phyloP scores from a whole-genome alignment of 2,888 invertebrate genomes.

The Troides aeacus region DNA sequence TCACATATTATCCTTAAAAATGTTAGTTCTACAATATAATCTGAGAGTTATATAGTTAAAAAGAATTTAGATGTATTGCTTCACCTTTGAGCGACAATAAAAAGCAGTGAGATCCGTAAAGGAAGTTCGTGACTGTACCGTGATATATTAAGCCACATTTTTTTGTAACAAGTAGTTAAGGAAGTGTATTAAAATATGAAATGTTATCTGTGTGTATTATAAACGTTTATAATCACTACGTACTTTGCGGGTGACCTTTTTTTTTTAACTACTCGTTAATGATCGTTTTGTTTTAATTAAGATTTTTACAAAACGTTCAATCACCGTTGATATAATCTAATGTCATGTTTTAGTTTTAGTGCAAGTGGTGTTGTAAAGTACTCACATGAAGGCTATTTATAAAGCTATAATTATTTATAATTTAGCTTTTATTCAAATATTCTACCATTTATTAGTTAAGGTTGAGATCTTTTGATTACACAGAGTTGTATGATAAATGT shows the following conservation, averaged over 20 bases:
- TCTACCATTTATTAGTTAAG: too few species aligned
- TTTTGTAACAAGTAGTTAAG: constrained; percentile 25
- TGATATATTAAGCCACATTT: constrained; percentile 23
- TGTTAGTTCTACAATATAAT: too few species aligned
- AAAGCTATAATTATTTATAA: too few species aligned
- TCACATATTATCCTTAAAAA: too few species aligned
- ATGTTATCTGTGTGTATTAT: constrained; percentile 11
- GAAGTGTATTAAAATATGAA: constrained; percentile 23
- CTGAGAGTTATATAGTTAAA: too few species aligned
- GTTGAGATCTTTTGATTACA: too few species aligned
- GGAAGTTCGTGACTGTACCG: constrained; percentile 23
- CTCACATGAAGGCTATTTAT: too few species aligned
- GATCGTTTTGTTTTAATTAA: constrained; percentile 29
- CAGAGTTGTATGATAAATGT: too few species aligned
- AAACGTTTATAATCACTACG: constrained; percentile 10
- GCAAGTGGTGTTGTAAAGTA: too few species aligned
- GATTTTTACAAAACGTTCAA: constrained; percentile 28
- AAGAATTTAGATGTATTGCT: background rate
- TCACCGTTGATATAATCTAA: constrained; percentile 26
- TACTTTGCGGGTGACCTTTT: constrained; percentile 21
- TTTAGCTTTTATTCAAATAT: too few species aligned
- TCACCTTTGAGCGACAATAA: background rate
- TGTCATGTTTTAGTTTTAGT: constrained; percentile 14
- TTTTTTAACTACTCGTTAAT: constrained; percentile 20
- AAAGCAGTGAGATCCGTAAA: constrained; percentile 13